Evolutionary conservation across 2,888 invertebrate genomes (phyloP), one percentile per base, ranked within the genome.

Genomic region (Euclidia mi): DNA sequence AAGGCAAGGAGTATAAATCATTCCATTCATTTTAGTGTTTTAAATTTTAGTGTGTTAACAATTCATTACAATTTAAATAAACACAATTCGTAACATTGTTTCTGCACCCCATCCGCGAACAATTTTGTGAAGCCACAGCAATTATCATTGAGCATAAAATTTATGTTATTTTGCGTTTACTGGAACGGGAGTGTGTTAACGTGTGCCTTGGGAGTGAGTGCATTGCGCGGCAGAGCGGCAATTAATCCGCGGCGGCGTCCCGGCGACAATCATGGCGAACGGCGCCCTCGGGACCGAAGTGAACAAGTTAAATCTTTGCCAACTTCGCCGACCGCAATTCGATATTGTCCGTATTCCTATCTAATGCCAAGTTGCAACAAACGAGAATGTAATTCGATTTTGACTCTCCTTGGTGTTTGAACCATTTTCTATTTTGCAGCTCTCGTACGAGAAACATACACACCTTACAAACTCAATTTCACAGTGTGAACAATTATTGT

Each of bases 241-340:
- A 93, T 94, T 93, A 93, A 93, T 90, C 85, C 85, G 70, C 67
- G 68, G 50, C 34, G 71, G 4, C 87, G 44, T 83, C 91, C 83
- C 87, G 87, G 87, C 92, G 94, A 94, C 94, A 94, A 94, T 94
- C 92, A 91, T 82, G 38, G 78, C 49, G 73, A 92, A 94, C 83
- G 85, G 90, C 88, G 80, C 94, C 92, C 94, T 63, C 58, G 94
- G 91, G 94, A 93, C 82, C 68, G 66, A 66, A 61, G 69, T 71
- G 78, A 85, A 87, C 89, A 90, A 92, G 84, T 93, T 92, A 91
- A 91, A 91, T 93, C 92, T 93, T 92, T 86, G 90, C 90, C 84
- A 92, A 90, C 85, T 89, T 78, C 12, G 41, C 38, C 44, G 29
- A 45, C 50, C 65, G 69, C 74, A 71, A 81, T 79, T 83, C 73